These are phyloP conservation scores for Nomada hirtipes DNA, from an alignment of 2,888 invertebrate genomes.

Conservation along the genomic window DNA sequence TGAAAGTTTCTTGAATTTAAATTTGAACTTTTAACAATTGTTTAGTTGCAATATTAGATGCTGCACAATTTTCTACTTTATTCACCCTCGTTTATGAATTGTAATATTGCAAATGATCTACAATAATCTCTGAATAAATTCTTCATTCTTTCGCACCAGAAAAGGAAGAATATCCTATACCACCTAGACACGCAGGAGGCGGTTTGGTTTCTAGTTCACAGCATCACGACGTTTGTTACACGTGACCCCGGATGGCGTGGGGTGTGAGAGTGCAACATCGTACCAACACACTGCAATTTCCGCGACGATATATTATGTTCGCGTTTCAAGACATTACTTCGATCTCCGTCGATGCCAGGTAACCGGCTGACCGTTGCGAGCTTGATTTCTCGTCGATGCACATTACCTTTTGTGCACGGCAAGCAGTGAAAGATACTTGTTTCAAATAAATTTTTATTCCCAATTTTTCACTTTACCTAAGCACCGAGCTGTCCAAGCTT, in stretches of 20 bases:
- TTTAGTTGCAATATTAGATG: no score
- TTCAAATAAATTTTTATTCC: background rate
- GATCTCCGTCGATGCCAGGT: slow-evolving; percentile 37
- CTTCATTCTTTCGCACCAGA: background rate
- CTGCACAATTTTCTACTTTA: no score
- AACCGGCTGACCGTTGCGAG: slow-evolving; percentile 27
- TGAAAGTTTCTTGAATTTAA: no score
- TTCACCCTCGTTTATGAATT: no score
- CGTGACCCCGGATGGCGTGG: slow-evolving; percentile 56
- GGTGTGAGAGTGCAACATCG: slow-evolving; percentile 55
- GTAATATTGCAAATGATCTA: no score
- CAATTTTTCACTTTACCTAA: background rate
- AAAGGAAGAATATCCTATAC: slow-evolving; percentile 1
- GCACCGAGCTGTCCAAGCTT: no score
- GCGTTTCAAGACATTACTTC: slow-evolving; percentile 51
- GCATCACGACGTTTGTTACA: slow-evolving; percentile 50
- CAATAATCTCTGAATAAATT: background rate
- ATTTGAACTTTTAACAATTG: no score
- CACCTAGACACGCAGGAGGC: background rate
- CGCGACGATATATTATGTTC: slow-evolving; percentile 53
- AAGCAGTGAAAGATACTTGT: no score
- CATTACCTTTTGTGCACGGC: slow-evolving; percentile 13
- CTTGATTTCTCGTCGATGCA: slow-evolving; percentile 27
- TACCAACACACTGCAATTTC: slow-evolving; percentile 58
- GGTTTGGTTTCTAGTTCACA: slow-evolving; percentile 47